Evolutionary conservation across 2,113 vertebrate species (phyloP).

Genomic region (Tachuris rubrigastra): DNA sequence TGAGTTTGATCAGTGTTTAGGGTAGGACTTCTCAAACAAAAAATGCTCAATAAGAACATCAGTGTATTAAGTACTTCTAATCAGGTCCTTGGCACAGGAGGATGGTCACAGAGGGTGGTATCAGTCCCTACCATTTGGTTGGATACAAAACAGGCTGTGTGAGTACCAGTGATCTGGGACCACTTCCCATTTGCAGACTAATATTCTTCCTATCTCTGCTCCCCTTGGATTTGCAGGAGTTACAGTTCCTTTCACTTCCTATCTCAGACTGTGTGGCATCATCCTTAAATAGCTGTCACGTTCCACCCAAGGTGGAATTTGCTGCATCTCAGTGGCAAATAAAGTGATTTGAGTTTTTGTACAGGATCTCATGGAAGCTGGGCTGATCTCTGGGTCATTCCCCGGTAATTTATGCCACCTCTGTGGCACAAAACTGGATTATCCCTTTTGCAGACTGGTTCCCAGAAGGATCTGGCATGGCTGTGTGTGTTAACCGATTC

Average conservation of each 20-base stretch:
- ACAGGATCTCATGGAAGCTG: background rate
- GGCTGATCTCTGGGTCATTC: background rate
- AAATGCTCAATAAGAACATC: background rate
- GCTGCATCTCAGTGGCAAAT: background rate
- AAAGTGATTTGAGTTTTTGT: background rate
- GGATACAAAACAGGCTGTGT: background rate
- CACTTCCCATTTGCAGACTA: background rate
- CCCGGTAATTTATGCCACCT: background rate
- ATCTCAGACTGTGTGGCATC: background rate
- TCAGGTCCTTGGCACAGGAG: background rate
- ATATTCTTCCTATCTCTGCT: background rate
- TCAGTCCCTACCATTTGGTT: background rate
- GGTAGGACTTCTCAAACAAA: background rate
- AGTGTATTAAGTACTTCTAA: background rate
- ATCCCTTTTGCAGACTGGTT: background rate
- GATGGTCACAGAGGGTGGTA: background rate
- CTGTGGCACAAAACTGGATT: background rate
- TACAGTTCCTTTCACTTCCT: background rate
- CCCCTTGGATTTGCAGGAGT: background rate
- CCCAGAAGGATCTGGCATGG: background rate
- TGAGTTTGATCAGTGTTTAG: background rate
- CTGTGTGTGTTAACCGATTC: background rate
- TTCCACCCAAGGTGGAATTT: background rate
- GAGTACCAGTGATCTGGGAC: background rate
- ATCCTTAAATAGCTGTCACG: background rate